These are phyloP conservation scores for Mizuhopecten yessoensis DNA, from an alignment of 1,140 invertebrate genomes.

Conservation along the genomic window DNA sequence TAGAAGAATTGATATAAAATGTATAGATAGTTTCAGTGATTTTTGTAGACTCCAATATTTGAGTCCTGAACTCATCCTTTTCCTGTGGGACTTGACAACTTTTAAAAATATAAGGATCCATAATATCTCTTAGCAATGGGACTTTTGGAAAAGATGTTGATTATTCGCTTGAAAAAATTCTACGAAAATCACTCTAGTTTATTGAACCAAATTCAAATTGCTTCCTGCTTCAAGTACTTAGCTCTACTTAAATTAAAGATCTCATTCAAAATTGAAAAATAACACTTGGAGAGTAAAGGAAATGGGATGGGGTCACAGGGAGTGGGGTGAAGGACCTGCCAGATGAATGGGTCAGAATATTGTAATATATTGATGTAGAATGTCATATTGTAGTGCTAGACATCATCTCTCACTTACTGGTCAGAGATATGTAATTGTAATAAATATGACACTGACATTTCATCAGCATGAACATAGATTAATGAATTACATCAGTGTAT, in stretches of 20 bases:
- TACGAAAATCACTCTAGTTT: too few relatives aligned
- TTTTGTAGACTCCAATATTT: too few relatives aligned
- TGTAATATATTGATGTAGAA: background rate
- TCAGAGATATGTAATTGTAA: background rate
- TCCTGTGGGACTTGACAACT: too few relatives aligned
- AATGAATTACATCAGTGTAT: background rate
- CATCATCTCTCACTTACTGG: background rate
- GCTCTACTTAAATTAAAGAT: background rate
- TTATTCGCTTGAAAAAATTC: too few relatives aligned
- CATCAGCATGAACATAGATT: background rate
- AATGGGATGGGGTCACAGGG: background rate
- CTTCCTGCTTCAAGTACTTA: background rate
- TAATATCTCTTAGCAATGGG: too few relatives aligned
- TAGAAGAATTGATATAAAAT: too few relatives aligned
- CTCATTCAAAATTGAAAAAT: too few relatives aligned
- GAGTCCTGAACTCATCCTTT: too few relatives aligned
- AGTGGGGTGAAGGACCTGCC: background rate
- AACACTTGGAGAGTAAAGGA: background rate
- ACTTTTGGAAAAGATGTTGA: too few relatives aligned
- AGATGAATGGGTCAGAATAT: background rate
- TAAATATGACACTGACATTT: background rate
- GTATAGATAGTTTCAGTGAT: too few relatives aligned
- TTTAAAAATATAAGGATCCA: too few relatives aligned
- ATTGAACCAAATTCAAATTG: background rate
- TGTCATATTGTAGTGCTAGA: background rate